These are phyloP conservation scores for Buteo buteo DNA, from an alignment of 2,113 vertebrate genomes.

Conservation along the genomic window DNA sequence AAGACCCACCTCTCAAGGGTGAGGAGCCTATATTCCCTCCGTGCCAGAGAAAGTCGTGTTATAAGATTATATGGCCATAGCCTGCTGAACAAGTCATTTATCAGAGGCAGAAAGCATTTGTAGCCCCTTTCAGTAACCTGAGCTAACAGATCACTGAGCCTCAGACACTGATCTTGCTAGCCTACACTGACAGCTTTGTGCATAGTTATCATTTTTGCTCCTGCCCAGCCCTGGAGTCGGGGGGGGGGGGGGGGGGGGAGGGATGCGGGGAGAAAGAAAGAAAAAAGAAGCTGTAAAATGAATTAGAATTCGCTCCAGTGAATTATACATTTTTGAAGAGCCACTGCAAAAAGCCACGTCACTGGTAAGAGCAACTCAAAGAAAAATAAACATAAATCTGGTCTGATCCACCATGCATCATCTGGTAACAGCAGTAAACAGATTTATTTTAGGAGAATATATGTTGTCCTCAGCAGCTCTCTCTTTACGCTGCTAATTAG, in stretches of 20 bases:
- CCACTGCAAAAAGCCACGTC: not conserved
- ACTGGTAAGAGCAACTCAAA: not conserved
- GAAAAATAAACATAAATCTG: not conserved
- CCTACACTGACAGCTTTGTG: not conserved
- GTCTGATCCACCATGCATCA: not conserved
- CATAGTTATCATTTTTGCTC: conserved; percentile 21
- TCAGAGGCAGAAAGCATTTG: not conserved
- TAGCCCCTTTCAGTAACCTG: not conserved
- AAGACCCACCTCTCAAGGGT: not conserved
- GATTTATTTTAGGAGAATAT: not conserved
- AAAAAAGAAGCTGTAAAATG: not conserved
- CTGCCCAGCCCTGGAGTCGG: not conserved
- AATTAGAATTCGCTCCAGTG: not conserved
- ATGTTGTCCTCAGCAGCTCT: not conserved
- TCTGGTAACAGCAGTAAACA: not conserved
- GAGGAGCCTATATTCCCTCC: not conserved
- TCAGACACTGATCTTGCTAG: not conserved
- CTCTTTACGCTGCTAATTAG: not conserved
- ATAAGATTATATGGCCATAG: not conserved
- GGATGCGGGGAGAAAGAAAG: too few relatives aligned
- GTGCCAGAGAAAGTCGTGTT: not conserved
- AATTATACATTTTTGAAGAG: not conserved
- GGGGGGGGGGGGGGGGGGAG: not conserved
- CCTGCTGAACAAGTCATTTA: not conserved
- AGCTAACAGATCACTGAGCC: not conserved